Evolutionary conservation across 1,140 invertebrate genomes (phyloP), one percentile per base, ranked within the genome.

Genomic region (Micrasema minimum): DNA sequence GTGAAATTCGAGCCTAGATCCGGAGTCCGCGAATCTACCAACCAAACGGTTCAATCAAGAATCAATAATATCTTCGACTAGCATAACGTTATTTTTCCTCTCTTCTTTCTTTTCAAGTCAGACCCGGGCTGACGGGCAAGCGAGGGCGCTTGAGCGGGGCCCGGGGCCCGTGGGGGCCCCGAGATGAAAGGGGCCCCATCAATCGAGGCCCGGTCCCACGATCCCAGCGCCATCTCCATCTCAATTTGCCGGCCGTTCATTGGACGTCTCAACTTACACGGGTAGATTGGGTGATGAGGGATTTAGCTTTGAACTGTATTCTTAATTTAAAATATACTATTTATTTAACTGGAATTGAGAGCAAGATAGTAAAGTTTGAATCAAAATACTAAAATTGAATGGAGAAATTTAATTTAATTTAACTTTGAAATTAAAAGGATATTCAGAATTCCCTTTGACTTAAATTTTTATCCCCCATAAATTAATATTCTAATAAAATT

Each of bases 221-320:
- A 31, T 71, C 73, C 73, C 73, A 65, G 69, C 38, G 37, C 73
- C 73, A 72, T 72, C 72, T 75, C 73, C 73, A 75, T 75, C 73
- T 75, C 73, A 75, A 75, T 75, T 75, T 75, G 67, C 38, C 14
- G 41, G 38, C 66, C 38, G 41, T 14, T 26, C 22, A 69, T 46
- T 53, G 57, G 45, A 38, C 61, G 20, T 14, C 35, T 38, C 35
- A 62, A 62, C 31, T 26, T 62, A 45, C 26, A 18, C 20, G 10
- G 53, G 11, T 57, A 18, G 23, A 31, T 7, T 6, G 53, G 53
- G 53, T 31, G 53, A 57, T 31, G 11, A 35, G 53, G 53, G 53
- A 20, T 51, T 18, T 51, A 9, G n/a, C n/a, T 4, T 46, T 46
- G 16, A 46, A 46, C 26, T 6, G 11, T 46, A 16, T 46, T 46